Base-by-base conservation (phyloP, 2,113 vertebrate species). In the Rhineura floridana region DNA sequence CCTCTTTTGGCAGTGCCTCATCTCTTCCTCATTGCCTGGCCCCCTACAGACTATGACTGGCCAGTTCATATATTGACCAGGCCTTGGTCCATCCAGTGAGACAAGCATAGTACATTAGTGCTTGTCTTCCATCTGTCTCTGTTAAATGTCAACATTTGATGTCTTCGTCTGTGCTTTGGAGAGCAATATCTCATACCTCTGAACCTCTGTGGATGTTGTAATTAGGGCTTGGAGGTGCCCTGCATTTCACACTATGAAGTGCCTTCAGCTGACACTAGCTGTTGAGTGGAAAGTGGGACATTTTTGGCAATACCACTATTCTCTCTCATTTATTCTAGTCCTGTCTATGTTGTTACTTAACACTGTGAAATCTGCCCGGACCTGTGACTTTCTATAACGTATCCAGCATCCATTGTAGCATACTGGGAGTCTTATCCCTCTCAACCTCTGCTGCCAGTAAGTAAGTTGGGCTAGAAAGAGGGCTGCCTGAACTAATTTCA, bases 281-380 rank as follows among this genome's bases (percentile, higher is more conserved):
- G 30, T 83, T 17, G 28, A 46, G 48, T 33, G 48, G 50, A 62
- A 59, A 19, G 19, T 19, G 36, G 62, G 65, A 30, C 13, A 39
- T 59, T 44, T 44, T 62, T 59, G 17, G 15, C 21, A 12, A 2
- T 48, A 25, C n/a, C 23, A 72, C 76, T 72, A 19, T 33, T 33
- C 9, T 7, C 33, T 36, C 46, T 7, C 3, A 4, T 30, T 67
- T n/a, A 5, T 50, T n/a, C n/a, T 50, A 55, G 44, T 23, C 62
- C 46, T 42, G 42, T n/a, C 63, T 42, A 42, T 79, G 48, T 63
- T 42, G 39, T 39, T 70, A 83, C n/a, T 62, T 76, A 88, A 59
- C n/a, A 52, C 87, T 83, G 87, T 88, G 87, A 88, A 83, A 77
- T 83, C 46, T 52, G 15, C 36, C 28, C 28, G 63, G 4, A 50